Percentiles rank a stretch among this genome's conserved stretches.
Evolutionary conservation across 2,113 vertebrate species (phyloP).

Genomic region (Neotragus pygmaeus): DNA sequence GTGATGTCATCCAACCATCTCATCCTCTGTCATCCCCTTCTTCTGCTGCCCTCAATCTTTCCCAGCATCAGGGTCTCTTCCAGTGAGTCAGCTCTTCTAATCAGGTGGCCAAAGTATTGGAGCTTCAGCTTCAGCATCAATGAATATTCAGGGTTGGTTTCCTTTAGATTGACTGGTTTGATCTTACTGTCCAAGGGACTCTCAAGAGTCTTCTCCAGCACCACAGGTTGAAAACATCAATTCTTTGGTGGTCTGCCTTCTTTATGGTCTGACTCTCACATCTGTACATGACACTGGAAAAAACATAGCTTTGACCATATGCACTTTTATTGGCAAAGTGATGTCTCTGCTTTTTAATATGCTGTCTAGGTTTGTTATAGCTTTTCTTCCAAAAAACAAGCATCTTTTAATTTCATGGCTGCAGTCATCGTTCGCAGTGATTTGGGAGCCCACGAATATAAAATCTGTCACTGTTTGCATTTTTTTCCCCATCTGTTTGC

Average conservation of each 20-base stretch:
- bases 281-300: neutral
- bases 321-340: neutral
- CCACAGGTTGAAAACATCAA: neutral
- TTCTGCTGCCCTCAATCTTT: neutral
- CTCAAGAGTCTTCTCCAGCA: neutral
- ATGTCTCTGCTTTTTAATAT: neutral
- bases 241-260: neutral
- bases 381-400: neutral
- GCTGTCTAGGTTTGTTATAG: neutral
- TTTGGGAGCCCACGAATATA: neutral
- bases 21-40: neutral
- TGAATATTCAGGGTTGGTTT: neutral
- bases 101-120: neutral
- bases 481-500: neutral
- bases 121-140: neutral
- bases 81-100: neutral
- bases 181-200: neutral
- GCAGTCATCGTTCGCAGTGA: neutral
- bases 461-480: neutral
- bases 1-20: neutral
- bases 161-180: neutral
- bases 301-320: neutral
- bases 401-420: neutral
- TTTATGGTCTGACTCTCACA: neutral
- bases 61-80: neutral